Conservation (phyloP, 2,888 invertebrate species). For the Maniola hyperantus region DNA sequence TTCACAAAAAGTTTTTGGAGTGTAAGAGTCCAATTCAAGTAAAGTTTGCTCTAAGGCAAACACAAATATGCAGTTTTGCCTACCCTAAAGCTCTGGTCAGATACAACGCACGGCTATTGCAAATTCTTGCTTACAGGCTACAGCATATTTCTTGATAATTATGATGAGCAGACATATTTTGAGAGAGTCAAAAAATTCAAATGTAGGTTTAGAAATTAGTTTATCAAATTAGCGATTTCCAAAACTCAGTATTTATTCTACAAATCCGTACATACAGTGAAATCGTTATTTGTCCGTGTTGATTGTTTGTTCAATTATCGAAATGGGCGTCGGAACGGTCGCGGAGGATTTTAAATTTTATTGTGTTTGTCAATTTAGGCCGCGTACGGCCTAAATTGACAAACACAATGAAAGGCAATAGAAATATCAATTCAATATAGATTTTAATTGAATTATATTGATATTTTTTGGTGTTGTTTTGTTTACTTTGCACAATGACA, state of each 20-base stretch:
- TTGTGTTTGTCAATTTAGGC: no score
- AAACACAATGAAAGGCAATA: background rate
- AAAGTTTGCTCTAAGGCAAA: constrained; percentile 23
- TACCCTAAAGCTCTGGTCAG: background rate
- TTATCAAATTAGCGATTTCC: background rate
- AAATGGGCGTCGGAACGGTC: constrained; percentile 1
- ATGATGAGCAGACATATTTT: no score
- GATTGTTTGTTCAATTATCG: constrained; percentile 16
- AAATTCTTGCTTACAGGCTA: no score
- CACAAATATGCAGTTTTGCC: constrained; percentile 26
- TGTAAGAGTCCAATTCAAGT: constrained; percentile 31
- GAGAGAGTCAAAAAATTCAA: background rate
- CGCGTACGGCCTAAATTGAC: constrained; percentile 9
- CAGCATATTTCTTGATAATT: no score
- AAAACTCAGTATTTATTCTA: background rate
- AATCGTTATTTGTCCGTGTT: constrained; percentile 6
- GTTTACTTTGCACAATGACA: background rate
- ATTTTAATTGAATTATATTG: background rate
- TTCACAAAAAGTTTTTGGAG: constrained; percentile 28
- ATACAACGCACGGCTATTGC: no score
- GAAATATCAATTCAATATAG: constrained; percentile 2
- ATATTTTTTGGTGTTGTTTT: background rate
- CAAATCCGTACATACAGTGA: background rate
- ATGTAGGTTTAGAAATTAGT: background rate
- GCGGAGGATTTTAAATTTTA: background rate